A percentile compares a stretch with the other conserved stretches of the same genome.
Conservation (phyloP, 30 jellyfish, hydroid and myxozoan genomes). For the Nemopilema nomurai region DNA sequence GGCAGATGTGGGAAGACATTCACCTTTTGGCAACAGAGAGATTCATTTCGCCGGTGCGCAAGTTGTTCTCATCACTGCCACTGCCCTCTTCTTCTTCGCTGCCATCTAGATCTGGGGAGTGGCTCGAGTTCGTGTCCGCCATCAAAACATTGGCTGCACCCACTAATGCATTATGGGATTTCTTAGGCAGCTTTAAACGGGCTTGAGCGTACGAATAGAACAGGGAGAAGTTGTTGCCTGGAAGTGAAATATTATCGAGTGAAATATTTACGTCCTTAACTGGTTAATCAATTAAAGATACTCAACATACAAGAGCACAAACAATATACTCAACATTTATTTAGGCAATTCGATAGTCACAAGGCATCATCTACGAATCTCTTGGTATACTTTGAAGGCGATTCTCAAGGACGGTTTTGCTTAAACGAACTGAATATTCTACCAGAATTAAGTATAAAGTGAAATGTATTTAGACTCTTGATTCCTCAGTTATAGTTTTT, state of each 20-base stretch:
- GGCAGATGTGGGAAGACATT: no score
- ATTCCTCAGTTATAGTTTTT: no score
- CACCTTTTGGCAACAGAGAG: conserved; percentile 35
- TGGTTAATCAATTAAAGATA: no score
- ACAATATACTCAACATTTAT: no score
- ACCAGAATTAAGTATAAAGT: no score
- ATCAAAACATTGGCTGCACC: conserved; percentile 99
- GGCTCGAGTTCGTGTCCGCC: conserved; percentile 77
- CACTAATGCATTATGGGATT: conserved; percentile 81
- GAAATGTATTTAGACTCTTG: no score
- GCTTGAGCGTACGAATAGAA: conserved; percentile 99
- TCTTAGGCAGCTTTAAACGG: conserved; percentile 89
- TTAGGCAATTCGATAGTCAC: no score
- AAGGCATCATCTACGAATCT: no score
- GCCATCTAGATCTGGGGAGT: conserved; percentile 56
- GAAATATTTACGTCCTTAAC: background rate
- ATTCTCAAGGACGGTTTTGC: no score
- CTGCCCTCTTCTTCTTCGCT: conserved; percentile 52
- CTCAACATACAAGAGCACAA: no score
- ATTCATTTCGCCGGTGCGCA: conserved; percentile 10
- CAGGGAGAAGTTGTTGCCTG: conserved; percentile 95
- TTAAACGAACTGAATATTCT: no score
- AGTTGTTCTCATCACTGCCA: conserved; percentile 29
- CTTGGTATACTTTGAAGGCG: no score
- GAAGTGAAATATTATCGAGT: background rate